Conservation (phyloP, 1,140 invertebrate species). For the Maniola jurtina region DNA sequence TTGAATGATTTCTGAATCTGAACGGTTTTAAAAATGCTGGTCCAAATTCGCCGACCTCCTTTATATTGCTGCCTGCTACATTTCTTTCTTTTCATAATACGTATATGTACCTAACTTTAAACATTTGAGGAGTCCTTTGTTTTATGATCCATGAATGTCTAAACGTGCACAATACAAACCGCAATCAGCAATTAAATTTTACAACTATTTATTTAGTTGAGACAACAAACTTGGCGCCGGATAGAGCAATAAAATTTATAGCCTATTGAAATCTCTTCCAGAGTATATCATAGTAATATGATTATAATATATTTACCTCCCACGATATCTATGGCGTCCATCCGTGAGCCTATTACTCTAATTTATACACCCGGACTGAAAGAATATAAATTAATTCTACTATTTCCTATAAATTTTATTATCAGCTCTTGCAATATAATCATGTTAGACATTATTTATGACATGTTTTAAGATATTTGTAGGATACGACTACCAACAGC, state of each 20-base stretch:
- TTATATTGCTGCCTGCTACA: too few relatives aligned
- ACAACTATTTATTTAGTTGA: neutral
- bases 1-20: too few relatives aligned
- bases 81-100: too few relatives aligned
- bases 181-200: neutral
- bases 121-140: too few relatives aligned
- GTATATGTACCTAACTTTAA: too few relatives aligned
- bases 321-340: neutral
- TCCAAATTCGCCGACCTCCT: too few relatives aligned
- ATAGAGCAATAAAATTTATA: conserved; percentile 15
- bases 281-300: neutral
- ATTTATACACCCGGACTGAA: neutral
- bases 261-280: conserved; percentile 17
- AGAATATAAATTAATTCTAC: neutral
- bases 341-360: neutral
- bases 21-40: too few relatives aligned
- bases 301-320: conserved; percentile 12
- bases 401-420: neutral
- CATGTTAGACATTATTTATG: neutral
- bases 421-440: neutral
- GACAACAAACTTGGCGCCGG: neutral
- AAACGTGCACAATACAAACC: neutral
- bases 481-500: neutral
- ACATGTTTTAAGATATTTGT: neutral
- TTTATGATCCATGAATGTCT: too few relatives aligned